Evolutionary conservation across 1,140 invertebrate species (phyloP).

Genomic region (Drosophila repleta): DNA sequence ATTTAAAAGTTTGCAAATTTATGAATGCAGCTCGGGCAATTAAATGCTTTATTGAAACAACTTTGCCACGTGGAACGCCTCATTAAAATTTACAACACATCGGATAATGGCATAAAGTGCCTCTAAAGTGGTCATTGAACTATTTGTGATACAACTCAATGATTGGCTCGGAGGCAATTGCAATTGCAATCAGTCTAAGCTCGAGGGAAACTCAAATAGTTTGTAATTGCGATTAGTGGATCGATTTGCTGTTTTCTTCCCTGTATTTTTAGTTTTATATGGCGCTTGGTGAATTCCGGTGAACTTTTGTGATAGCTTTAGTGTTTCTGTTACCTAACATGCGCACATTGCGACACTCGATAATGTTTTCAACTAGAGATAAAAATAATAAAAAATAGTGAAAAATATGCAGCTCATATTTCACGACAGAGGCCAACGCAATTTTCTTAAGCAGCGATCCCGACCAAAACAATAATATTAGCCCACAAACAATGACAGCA

Average conservation of each 20-base stretch:
- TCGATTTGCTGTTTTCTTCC: not conserved
- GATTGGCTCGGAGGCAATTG: not conserved
- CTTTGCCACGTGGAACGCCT: too few relatives aligned
- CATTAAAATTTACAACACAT: too few relatives aligned
- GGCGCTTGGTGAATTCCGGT: slow-evolving; percentile 8
- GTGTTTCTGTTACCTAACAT: slow-evolving; percentile 54
- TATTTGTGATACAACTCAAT: too few relatives aligned
- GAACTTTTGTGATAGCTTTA: slow-evolving; percentile 10
- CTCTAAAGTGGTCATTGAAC: too few relatives aligned
- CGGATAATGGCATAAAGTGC: too few relatives aligned
- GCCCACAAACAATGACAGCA: slow-evolving; percentile 48
- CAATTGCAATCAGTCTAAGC: not conserved
- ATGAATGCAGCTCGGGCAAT: too few relatives aligned
- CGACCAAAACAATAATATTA: slow-evolving; percentile 38
- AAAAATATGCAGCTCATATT: slow-evolving; percentile 66
- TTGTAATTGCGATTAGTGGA: not conserved
- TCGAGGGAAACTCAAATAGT: not conserved
- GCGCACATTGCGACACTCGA: slow-evolving; percentile 37
- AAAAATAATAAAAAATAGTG: slow-evolving; percentile 45
- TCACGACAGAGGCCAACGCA: slow-evolving; percentile 39
- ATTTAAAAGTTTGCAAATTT: not conserved
- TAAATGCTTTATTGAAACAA: too few relatives aligned
- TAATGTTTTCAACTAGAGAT: slow-evolving; percentile 56
- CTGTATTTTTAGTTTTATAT: slow-evolving; percentile 14
- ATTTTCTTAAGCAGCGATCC: slow-evolving; percentile 45